Evolutionary conservation across 2,797 vertebrate species (phyloP).

Genomic region (Micropoecilia bifurca): DNA sequence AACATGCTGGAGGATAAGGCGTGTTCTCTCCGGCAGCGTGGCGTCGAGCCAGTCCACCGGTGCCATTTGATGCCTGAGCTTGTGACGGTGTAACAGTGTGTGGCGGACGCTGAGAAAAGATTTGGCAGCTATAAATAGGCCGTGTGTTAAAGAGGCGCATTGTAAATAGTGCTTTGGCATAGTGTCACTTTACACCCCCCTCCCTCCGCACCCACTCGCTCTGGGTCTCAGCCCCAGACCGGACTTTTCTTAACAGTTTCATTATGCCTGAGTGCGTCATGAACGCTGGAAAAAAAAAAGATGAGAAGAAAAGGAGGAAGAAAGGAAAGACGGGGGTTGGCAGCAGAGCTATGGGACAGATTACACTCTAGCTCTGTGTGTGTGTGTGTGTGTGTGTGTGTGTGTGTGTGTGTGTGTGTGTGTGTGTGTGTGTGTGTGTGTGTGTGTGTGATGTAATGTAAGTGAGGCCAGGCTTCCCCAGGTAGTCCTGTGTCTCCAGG

Average conservation of each 20-base stretch:
- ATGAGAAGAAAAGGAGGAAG: slow-evolving; percentile 68
- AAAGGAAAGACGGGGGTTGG: slow-evolving; percentile 70
- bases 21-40: slow-evolving; percentile 71
- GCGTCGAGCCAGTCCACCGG: slow-evolving; percentile 58
- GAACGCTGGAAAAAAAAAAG: slow-evolving; percentile 70
- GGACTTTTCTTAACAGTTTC: slow-evolving; percentile 78
- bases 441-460: slow-evolving; percentile 58
- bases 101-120: slow-evolving; percentile 74
- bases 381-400: slow-evolving; percentile 39
- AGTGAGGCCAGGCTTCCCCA: slow-evolving; percentile 63
- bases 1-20: slow-evolving; percentile 69
- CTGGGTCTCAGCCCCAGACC: slow-evolving; percentile 55
- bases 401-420: slow-evolving; percentile 40
- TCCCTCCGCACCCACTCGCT: slow-evolving; percentile 33
- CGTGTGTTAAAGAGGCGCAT: slow-evolving; percentile 70
- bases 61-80: slow-evolving; percentile 76
- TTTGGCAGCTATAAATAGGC: slow-evolving; percentile 77
- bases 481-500: slow-evolving; percentile 53
- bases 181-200: slow-evolving; percentile 76
- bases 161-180: slow-evolving; percentile 77
- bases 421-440: slow-evolving; percentile 42
- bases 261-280: slow-evolving; percentile 80
- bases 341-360: slow-evolving; percentile 58
- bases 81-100: slow-evolving; percentile 71
- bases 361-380: slow-evolving; percentile 46